These are phyloP conservation scores for Halocaridina rubra DNA, from an alignment of 2,888 invertebrate species.

Conservation along the genomic window DNA sequence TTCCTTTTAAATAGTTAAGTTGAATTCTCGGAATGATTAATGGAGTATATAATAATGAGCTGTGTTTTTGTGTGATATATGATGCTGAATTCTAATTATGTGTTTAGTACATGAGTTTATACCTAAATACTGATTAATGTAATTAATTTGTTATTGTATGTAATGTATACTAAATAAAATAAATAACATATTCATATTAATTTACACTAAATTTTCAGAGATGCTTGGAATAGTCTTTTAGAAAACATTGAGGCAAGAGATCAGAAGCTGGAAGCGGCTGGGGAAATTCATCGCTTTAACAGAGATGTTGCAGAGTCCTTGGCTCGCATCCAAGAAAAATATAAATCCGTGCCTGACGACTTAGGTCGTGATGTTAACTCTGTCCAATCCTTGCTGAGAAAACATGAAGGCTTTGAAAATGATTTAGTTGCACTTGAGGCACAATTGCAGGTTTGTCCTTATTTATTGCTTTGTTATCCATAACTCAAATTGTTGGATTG, in stretches of 20 bases:
- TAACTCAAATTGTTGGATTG: too few species aligned
- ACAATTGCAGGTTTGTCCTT: slow-evolving; percentile 77
- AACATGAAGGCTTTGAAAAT: slow-evolving; percentile 93
- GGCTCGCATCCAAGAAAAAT: slow-evolving; percentile 89
- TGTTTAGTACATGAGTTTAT: too few species aligned
- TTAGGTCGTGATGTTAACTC: slow-evolving; percentile 86
- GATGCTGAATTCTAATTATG: too few species aligned
- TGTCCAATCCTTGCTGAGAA: slow-evolving; percentile 82
- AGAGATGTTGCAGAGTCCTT: slow-evolving; percentile 92
- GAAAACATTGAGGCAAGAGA: slow-evolving; percentile 88
- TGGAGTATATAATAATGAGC: too few species aligned
- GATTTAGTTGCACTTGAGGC: slow-evolving; percentile 93
- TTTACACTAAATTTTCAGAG: too few species aligned
- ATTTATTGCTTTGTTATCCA: neutral
- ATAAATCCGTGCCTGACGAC: slow-evolving; percentile 84
- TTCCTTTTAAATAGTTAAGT: too few species aligned
- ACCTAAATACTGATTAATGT: too few species aligned
- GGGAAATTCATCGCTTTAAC: slow-evolving; percentile 95
- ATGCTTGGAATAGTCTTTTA: slow-evolving; percentile 84
- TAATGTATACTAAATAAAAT: too few species aligned
- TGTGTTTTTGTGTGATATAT: too few species aligned
- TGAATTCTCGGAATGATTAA: too few species aligned
- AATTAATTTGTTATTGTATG: too few species aligned
- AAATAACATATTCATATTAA: too few species aligned
- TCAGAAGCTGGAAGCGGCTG: slow-evolving; percentile 89